Evolutionary conservation across 2,113 vertebrate species (phyloP), one percentile per base, ranked within the genome.

Genomic region (Fregata magnificens): DNA sequence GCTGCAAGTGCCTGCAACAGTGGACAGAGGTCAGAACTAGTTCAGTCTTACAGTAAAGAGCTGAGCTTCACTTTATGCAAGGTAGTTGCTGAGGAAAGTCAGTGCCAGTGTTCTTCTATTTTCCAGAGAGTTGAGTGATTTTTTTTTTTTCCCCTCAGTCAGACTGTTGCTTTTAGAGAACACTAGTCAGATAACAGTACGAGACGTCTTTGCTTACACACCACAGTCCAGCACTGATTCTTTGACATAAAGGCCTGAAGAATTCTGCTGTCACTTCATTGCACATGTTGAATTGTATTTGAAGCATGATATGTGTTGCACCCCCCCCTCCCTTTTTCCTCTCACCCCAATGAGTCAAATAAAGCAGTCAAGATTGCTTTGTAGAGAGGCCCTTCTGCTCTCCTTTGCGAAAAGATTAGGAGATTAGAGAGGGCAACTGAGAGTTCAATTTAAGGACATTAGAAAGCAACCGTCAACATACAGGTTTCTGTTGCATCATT

Each of bases 181-280:
- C 67, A 47, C 36, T 2, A 24, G 65, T 42, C 69, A 93, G 83
- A 53, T 49, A 66, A 56, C 40, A 66, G 36, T 13, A 50, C 0
- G 6, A 79, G 45, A 69, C 5, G 1, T 28, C 65, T 93, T 79
- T 62, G 44, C 73, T 82, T 62, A 53, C 55, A 82, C 22, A 21
- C 36, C 53, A 69, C 31, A 79, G 56, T 28, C 34, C 78, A 93
- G 49, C 40, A 18, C n/a, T 47, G 70, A 76, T 47, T 82, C 91
- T 82, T 82, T 79, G 77, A 94, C 80, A 87, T 40, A 77, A 81
- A 86, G 69, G 82, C 70, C 52, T 58, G 86, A 86, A 82, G 91
- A 86, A 89, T 85, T 95, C 86, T 66, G 40, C 59, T 92, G 61
- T 89, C 86, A 95, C 88, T 93, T 94, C 91, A 72, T 25, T 95